phyloP scores from a whole-genome alignment of 2,888 invertebrate species.

The Chloroclysta siterata region DNA sequence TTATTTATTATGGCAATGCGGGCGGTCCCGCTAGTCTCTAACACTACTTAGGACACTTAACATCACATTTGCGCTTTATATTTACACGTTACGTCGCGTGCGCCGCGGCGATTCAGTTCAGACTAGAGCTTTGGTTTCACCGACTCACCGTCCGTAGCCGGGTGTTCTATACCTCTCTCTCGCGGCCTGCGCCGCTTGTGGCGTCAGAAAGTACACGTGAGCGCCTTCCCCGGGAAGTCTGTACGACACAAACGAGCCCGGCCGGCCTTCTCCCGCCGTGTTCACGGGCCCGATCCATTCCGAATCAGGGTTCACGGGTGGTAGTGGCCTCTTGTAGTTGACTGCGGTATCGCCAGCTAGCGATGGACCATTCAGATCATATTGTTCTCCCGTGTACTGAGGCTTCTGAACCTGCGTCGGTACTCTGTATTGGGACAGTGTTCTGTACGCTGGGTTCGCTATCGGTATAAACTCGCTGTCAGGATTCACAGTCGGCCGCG shows the following conservation, averaged over 20 bases:
- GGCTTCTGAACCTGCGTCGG: conserved; percentile 66
- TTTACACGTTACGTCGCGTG: conserved; percentile 71
- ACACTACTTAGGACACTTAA: conserved; percentile 83
- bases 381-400: conserved; percentile 72
- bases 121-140: conserved; percentile 84
- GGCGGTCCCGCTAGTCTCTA: conserved; percentile 75
- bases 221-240: conserved; percentile 90
- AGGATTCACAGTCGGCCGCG: conserved; percentile 88
- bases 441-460: conserved; percentile 73
- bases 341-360: conserved; percentile 80
- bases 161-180: conserved; percentile 70
- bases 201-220: conserved; percentile 91
- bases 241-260: conserved; percentile 89
- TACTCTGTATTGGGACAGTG: conserved; percentile 64
- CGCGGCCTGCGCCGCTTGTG: conserved; percentile 81
- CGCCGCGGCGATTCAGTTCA: conserved; percentile 66
- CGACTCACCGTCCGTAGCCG: conserved; percentile 80
- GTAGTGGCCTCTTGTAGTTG: conserved; percentile 85
- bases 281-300: conserved; percentile 85
- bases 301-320: conserved; percentile 83
- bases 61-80: conserved; percentile 85
- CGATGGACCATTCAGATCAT: conserved; percentile 73
- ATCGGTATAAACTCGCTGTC: conserved; percentile 87
- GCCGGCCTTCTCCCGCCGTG: conserved; percentile 71
- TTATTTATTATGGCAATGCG: conserved; percentile 82